A percentile compares a stretch with the other conserved stretches of the same genome.
Conservation (phyloP, 1,140 invertebrate genomes). For the Zophobas atratus region DNA sequence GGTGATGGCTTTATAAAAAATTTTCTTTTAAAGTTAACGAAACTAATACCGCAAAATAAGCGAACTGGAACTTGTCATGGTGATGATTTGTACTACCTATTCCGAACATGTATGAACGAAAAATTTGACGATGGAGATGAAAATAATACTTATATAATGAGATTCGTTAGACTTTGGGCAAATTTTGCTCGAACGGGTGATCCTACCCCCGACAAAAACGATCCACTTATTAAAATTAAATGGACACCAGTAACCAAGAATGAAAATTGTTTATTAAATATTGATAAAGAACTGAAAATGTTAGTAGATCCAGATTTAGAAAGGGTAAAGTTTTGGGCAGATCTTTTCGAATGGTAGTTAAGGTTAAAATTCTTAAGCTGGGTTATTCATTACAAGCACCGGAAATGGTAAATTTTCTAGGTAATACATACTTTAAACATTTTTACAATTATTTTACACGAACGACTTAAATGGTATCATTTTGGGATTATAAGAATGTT, state of each 20-base stretch:
- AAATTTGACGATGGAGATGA: conserved; percentile 31
- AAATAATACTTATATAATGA: conserved; percentile 45
- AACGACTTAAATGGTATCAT: no score
- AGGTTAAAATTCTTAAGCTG: conserved; percentile 34
- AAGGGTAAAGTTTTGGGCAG: conserved; percentile 60
- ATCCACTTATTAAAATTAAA: conserved; percentile 66
- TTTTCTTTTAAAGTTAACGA: conserved; percentile 12
- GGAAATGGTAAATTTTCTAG: no score
- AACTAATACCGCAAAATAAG: neutral
- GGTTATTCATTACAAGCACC: neutral
- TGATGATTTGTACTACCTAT: conserved; percentile 58
- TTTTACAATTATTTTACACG: no score
- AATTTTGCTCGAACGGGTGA: conserved; percentile 67
- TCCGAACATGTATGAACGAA: conserved; percentile 41
- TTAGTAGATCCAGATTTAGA: conserved; percentile 54
- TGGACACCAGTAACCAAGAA: conserved; percentile 13
- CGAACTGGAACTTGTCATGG: conserved; percentile 51
- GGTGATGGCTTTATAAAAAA: neutral
- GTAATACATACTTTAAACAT: no score
- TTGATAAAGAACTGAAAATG: conserved; percentile 55
- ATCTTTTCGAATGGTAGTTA: conserved; percentile 45
- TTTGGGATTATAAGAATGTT: no score
- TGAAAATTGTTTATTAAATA: conserved; percentile 51
- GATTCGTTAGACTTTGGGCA: conserved; percentile 66
- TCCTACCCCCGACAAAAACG: conserved; percentile 63